Evolutionary conservation across 92 coral and sea anemone species (phyloP), one percentile per base, ranked within the genome.

Genomic region (Epizoanthus illoricatus): DNA sequence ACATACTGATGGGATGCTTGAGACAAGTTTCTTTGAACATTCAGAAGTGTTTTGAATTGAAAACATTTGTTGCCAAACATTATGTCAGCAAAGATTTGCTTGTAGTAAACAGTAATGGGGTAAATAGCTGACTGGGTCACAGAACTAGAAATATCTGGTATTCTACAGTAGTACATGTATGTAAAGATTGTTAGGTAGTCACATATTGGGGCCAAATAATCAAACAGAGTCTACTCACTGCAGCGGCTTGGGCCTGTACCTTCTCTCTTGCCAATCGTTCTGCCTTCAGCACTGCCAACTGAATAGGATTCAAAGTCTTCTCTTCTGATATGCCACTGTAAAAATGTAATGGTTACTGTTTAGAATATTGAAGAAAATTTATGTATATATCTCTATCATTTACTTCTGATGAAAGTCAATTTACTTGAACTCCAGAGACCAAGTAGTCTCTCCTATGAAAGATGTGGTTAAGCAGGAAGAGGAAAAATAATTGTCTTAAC

Each of bases 271-370:
- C 91, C 56, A 96, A 86, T 83, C 99, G 71, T 24, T 93, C 98
- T 73, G 94, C 89, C 58, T 97, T 97, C 79, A 80, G 36, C 3
- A 91, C 71, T n/a, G 99, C 98, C 75, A 97, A 81, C 76, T 92
- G 94, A 42, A 94, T 92, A 39, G 99, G 98, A 56, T 94, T 94
- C 41, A 92, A 84, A 18, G 93, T 94, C 86, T 88, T 91, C 69
- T 97, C 99, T 76, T 94, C 99, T 57, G 97, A 88, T 62, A 91
- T 91, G 42, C 88, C 92, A 86, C 99, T 94, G 59, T 57, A 84
- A 74, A 18, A 65, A 13, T 65, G 28, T 68, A 75, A 75, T 12
- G 24, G 21, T 69, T 4, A 18, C 65, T 49, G 78, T 60, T 60
- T 8, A 59, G 60, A 12, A 73, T 20, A 15, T 19, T 19, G 1